Evolutionary conservation across 2,888 invertebrate species (phyloP), one percentile per base, ranked within the genome.

Genomic region (Micropterix aruncella): DNA sequence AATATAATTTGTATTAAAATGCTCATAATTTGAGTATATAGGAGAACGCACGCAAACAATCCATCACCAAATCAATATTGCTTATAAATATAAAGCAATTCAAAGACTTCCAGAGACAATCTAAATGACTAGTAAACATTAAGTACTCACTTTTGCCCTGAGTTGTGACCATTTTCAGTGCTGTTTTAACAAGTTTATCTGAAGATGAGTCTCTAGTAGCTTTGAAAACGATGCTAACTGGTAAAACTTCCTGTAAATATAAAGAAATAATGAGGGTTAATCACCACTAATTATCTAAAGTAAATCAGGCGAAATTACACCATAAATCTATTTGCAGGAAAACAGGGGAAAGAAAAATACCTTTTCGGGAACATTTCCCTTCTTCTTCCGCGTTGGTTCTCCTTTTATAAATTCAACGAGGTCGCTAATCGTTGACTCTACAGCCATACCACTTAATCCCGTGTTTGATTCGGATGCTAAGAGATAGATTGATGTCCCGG

Each of bases 401-500:
- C 66, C 62, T 47, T 55, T 63, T 54, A 63, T 56, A 1, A 67
- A 66, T 48, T 70, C 68, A 2, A 71, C 50, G 14, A 71, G 56
- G 50, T 78, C 76, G 14, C 70, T 71, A 45, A 78, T 64, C 39
- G 66, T 69, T 15, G 71, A 65, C 50, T 76, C 72, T 42, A 65
- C 61, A 47, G 63, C 64, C 27, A 70, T 62, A 3, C 77, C 77
- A 38, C 70, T 68, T 7, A 76, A 54, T 15, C 70, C 72, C 38
- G 69, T 72, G 59, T 76, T 77, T 40, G 65, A 69, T 45, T 74
- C 76, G 44, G 65, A 70, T 52, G 79, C 80, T 55, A 80, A 74
- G 43, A 87, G 64, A 56, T 78, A 84, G 2, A 80, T 69, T 47
- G 76, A 73, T 37, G 77, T 77, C 17, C 77, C 72, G 50, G 76